Percentiles rank a stretch among this genome's conserved stretches.
phyloP scores from a whole-genome alignment of 1,140 invertebrate species.

The Lerema accius region DNA sequence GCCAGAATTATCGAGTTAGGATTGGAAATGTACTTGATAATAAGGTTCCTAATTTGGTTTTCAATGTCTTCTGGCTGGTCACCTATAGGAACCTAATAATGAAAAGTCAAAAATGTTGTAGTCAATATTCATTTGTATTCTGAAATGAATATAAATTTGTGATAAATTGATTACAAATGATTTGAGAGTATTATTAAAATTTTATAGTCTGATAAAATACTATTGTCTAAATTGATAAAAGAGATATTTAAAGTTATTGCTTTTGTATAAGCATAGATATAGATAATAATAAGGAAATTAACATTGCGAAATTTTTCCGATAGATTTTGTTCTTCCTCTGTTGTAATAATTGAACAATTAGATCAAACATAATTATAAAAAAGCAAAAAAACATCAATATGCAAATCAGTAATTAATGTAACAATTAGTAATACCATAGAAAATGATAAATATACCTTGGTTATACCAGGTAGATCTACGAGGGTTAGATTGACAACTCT shows the following conservation, averaged over 20 bases:
- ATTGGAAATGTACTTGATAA: conserved; percentile 93
- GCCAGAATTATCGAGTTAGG: conserved; percentile 96
- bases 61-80: conserved; percentile 97
- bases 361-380: background rate
- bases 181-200: too few species aligned
- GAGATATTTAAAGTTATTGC: too few species aligned
- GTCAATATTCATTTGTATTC: background rate
- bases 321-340: background rate
- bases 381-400: background rate
- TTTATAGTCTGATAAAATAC: too few species aligned
- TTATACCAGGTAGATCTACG: conserved; percentile 99
- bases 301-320: too few species aligned
- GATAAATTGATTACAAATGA: too few species aligned
- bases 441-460: conserved; percentile 87
- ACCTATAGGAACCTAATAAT: conserved; percentile 89
- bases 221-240: too few species aligned
- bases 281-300: too few species aligned
- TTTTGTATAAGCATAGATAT: too few species aligned
- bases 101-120: conserved; percentile 19
- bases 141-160: background rate
- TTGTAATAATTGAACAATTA: too few species aligned
- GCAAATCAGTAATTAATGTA: background rate
- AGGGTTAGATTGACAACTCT: conserved; percentile 98
- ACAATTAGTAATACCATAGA: background rate
- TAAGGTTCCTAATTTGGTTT: conserved; percentile 90